Evolutionary conservation across 1,140 invertebrate genomes (phyloP).

Genomic region (Leptopilina boulardi): DNA sequence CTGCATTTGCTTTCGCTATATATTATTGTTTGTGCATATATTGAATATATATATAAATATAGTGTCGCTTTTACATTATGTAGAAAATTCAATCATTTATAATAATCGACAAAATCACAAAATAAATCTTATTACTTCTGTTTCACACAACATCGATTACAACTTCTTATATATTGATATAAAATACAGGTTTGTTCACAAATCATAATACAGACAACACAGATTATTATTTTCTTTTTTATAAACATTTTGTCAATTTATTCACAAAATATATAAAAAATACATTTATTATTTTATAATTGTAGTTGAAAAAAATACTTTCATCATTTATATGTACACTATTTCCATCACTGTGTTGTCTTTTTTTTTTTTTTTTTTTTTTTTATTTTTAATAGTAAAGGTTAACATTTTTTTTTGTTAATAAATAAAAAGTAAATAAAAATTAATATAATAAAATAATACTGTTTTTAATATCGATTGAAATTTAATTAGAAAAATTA

Average conservation of each 20-base stretch:
- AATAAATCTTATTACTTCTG: conserved; percentile 25
- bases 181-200: conserved; percentile 24
- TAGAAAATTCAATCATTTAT: neutral
- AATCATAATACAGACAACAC: conserved; percentile 1
- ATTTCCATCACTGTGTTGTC: neutral
- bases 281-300: too few species aligned
- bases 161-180: conserved; percentile 3
- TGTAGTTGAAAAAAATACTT: neutral
- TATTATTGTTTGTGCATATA: conserved; percentile 25
- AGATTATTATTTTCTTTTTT: neutral
- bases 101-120: conserved; percentile 16
- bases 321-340: too few species aligned
- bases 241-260: neutral
- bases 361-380: neutral
- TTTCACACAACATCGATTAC: conserved; percentile 31
- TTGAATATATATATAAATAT: neutral
- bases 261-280: too few species aligned
- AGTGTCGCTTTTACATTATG: neutral
- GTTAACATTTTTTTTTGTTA: neutral
- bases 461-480: too few species aligned
- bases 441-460: too few species aligned
- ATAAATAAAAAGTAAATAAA: too few species aligned
- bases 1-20: conserved; percentile 32
- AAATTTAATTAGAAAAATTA: too few species aligned
- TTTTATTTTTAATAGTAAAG: neutral